Conservation (phyloP, 2,797 vertebrate species). For the Distichodus sexfasciatus region DNA sequence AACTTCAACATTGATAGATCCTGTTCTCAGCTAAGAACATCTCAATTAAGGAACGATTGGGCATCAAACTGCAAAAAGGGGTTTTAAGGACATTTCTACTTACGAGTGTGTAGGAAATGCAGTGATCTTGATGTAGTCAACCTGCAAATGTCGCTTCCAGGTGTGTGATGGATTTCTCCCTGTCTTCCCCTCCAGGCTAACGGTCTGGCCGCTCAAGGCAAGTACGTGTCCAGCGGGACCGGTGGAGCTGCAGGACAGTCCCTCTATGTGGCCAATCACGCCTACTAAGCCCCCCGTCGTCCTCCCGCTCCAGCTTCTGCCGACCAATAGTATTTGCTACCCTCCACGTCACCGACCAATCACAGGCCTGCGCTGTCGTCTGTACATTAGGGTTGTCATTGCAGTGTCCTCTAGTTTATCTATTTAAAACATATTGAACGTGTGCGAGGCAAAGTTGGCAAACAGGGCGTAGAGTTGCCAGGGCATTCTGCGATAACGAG, state of each 20-base stretch:
- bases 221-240: slow-evolving; percentile 79
- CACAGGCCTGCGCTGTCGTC: slow-evolving; percentile 77
- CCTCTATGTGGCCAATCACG: slow-evolving; percentile 91
- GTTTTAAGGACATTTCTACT: too few species aligned
- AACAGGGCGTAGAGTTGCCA: neutral
- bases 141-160: too few species aligned
- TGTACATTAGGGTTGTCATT: slow-evolving; percentile 71
- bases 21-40: too few species aligned
- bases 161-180: too few species aligned
- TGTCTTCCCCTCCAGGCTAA: slow-evolving; percentile 76
- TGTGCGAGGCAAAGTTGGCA: neutral
- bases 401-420: slow-evolving; percentile 57
- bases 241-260: slow-evolving; percentile 78
- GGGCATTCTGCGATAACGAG: neutral
- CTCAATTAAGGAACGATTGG: too few species aligned
- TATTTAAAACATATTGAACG: slow-evolving; percentile 55
- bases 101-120: too few species aligned
- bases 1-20: too few species aligned
- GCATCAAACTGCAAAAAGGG: too few species aligned
- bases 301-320: slow-evolving; percentile 57
- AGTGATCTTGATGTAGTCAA: too few species aligned
- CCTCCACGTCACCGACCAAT: slow-evolving; percentile 65
- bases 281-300: slow-evolving; percentile 80
- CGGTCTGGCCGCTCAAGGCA: slow-evolving; percentile 85
- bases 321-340: slow-evolving; percentile 69